Base-by-base conservation (phyloP, 53 echinoderm and acorn worm species). In the Echinarachnius parma region DNA sequence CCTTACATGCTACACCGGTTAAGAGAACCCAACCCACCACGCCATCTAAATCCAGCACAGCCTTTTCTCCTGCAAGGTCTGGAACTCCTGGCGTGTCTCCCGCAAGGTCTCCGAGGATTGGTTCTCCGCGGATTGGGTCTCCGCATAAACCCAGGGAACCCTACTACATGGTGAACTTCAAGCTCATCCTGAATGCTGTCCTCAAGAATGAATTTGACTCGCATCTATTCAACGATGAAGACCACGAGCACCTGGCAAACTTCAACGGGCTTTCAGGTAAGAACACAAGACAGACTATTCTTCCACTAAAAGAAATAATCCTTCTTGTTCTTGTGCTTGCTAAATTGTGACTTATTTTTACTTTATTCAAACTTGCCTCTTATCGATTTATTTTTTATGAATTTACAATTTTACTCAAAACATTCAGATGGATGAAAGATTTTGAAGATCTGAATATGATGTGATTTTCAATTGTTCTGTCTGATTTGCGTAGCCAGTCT, bases 101-200 rank as follows among this genome's bases (percentile, higher is more conserved):
- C 27, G 78, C 82, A 0, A 35, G 58, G 5, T 64, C 48, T 21
- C 30, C 20, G 8, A 69, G n/a, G n/a, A n/a, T n/a, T n/a, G n/a
- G n/a, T n/a, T n/a, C 57, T 3, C 26, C 35, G 7, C 28, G 48
- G 18, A 29, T 44, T 10, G 64, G 64, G 3, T 77, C 77, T 8
- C 83, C 83, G 0, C 77, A 83, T 60, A 83, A 83, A 39, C 72
- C 83, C 28, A 64, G 69, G 35, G 91, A 92, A 9, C 98, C 98
- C 5, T 98, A 98, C 80, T 98, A 80, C 64, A 48, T 98, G 31
- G 78, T 66, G 19, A 98, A 98, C 79, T 98, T 98, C 66, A 91
- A 87, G 59, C 77, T 98, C 34, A 84, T 98, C 26, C 59, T 98
- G 50, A 83, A 92, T 53, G 82, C 91, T 32, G 98, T 98, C 37